phyloP scores from a whole-genome alignment of 2,888 invertebrate species.

The Lomographa bimaculata region DNA sequence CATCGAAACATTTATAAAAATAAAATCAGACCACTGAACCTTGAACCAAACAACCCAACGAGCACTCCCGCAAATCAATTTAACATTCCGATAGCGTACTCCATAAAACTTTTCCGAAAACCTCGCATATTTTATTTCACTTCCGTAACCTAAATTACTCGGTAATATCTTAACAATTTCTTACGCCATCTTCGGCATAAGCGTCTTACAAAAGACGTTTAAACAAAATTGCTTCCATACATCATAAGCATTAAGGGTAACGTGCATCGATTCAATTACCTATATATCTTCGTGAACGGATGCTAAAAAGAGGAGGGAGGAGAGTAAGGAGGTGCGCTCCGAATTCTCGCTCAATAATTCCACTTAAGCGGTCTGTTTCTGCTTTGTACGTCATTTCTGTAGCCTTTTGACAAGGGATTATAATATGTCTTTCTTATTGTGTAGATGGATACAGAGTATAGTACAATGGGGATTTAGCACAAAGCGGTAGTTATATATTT shows the following conservation, averaged over 20 bases:
- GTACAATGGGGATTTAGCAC: too few species aligned
- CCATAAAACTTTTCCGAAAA: slow-evolving; percentile 14
- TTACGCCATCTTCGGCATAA: slow-evolving; percentile 30
- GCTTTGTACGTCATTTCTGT: slow-evolving; percentile 13
- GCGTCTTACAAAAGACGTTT: slow-evolving; percentile 41
- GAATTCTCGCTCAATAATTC: slow-evolving; percentile 14
- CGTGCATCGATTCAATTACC: slow-evolving; percentile 46
- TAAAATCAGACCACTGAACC: too few species aligned
- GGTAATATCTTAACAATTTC: slow-evolving; percentile 40
- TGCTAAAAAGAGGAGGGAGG: slow-evolving; percentile 1
- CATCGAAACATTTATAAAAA: too few species aligned
- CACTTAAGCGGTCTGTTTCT: slow-evolving; percentile 8
- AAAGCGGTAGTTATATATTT: too few species aligned
- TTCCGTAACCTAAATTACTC: slow-evolving; percentile 28
- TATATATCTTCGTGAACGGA: slow-evolving; percentile 36
- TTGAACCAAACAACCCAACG: too few species aligned
- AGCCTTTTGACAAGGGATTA: slow-evolving; percentile 16
- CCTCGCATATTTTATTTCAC: slow-evolving; percentile 22
- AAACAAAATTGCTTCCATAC: slow-evolving; percentile 49
- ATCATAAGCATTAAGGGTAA: slow-evolving; percentile 41
- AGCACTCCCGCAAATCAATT: slow-evolving; percentile 11
- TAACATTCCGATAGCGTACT: slow-evolving; percentile 1
- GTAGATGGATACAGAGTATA: too few species aligned
- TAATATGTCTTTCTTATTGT: too few species aligned
- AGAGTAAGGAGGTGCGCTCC: background rate